Base-by-base conservation (phyloP, 2,888 invertebrate species). In the Dexiosoma caninum region DNA sequence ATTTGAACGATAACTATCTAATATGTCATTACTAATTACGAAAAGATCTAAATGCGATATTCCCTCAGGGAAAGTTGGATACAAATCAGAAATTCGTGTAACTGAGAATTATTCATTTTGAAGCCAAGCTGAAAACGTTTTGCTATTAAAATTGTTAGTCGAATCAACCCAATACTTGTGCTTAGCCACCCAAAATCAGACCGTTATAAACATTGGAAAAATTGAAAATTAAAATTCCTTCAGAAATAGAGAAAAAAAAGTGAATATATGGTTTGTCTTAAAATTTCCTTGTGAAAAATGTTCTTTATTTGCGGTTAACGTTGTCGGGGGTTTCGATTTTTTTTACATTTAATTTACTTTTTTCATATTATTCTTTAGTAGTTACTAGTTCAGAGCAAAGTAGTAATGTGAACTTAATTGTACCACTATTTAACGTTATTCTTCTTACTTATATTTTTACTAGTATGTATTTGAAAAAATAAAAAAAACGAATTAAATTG, bases 401-500 rank as follows among this genome's bases (percentile, higher is more conserved):
- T 51, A 14, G 4, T 51, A 14, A 9, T 51, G 30, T 30, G 30
- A 51, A 51, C 51, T 42, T 27, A 27, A 27, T 27, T n/a, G n/a
- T 40, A 12, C 37, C 16, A 37, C 27, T 51, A 27, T n/a, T 40
- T 44, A 16, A 32, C 44, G 12, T 2, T 40, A 10, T 44, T 46
- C 32, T 46, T 30, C n/a, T 40, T 49, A n/a, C 35, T 49, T 23
- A n/a, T 49, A 16, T 40, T 27, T 16, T 10, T 9, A 3, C 8
- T 16, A 14, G n/a, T n/a, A n/a, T n/a, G n/a, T n/a, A n/a, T n/a
- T n/a, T 27, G 27, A 27, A 27, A 27, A 27, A 27, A 27, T 27
- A 32, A 70, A 57, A 59, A 49, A 49, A 5, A 14, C 7, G 23
- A 21, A 70, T 57, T 49, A 64, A 80, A 80, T 66, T 66, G 53